Evolutionary conservation across 2,888 invertebrate genomes (phyloP), one percentile per base, ranked within the genome.

Genomic region (Escarpia spicata): DNA sequence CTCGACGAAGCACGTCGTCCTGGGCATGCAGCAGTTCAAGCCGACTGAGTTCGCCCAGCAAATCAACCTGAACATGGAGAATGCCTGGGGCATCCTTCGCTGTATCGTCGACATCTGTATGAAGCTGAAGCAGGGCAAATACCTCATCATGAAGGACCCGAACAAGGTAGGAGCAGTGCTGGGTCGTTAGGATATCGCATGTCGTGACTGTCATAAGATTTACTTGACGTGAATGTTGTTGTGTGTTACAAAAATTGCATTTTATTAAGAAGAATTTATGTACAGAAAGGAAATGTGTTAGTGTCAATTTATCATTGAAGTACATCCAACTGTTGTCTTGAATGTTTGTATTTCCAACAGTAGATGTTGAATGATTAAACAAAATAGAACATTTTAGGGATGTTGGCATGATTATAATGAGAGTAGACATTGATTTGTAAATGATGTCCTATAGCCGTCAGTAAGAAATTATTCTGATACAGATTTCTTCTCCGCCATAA

Each of bases 51-150:
- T 99, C 97, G 99, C 99, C 19, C 98, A 98, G 12, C 99, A 99
- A 97, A 99, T 99, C 96, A 99, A 99, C 97, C 97, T 99, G 95
- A 99, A 99, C 96, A 99, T 99, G 99, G 99, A 99, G 97, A 99
- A 99, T 97, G 99, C 99, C 3, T 99, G 99, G 99, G 99, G 99
- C 94, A 98, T 99, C 93, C 97, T 99, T 93, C 97, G 99, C 31
- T 99, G 99, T 96, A 98, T 99, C 95, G 98, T 99, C 95, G 99
- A 99, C 95, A 98, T 99, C 94, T 98, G 99, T 95, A 98, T 99
- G 98, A 99, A 99, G 96, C 98, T 99, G 96, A 98, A 98, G 96
- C 99, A 99, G 96, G 99, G 99, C 95, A 96, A 97, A 97, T 99
- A 99, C 97, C 97, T 99, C 95, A 99, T 99, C 95, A 98, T 99